phyloP scores from a whole-genome alignment of 2,797 vertebrate species.

The Paratrypauchen microcephalus region DNA sequence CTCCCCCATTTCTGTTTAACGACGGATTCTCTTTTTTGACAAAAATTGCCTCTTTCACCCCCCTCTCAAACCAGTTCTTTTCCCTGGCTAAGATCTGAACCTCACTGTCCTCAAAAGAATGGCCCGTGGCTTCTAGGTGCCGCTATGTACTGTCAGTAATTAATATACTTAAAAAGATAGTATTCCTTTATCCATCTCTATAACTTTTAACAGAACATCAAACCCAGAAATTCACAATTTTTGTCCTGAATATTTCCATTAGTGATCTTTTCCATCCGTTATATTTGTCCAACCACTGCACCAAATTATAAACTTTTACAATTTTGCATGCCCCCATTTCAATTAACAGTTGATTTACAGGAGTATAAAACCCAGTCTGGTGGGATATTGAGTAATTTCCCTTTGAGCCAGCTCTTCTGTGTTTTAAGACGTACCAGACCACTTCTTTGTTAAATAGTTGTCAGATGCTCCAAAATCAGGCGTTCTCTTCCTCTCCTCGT shows the following conservation, averaged over 20 bases:
- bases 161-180: no score
- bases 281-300: not conserved
- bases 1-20: no score
- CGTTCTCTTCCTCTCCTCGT: not conserved
- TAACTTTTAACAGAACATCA: no score
- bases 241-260: not conserved
- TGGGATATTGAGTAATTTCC: not conserved
- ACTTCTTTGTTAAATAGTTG: conserved; percentile 2
- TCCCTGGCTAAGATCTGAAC: no score
- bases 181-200: no score
- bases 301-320: not conserved
- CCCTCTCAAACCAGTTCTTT: no score
- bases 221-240: no score
- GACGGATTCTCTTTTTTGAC: no score
- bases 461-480: not conserved
- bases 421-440: not conserved
- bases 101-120: no score
- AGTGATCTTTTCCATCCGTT: not conserved
- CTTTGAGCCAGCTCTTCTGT: not conserved
- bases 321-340: not conserved
- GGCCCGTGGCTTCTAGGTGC: no score
- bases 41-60: no score
- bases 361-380: not conserved
- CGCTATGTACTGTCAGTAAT: no score
- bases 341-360: not conserved